phyloP scores from a whole-genome alignment of 2,888 invertebrate genomes.

The Rapana venosa region DNA sequence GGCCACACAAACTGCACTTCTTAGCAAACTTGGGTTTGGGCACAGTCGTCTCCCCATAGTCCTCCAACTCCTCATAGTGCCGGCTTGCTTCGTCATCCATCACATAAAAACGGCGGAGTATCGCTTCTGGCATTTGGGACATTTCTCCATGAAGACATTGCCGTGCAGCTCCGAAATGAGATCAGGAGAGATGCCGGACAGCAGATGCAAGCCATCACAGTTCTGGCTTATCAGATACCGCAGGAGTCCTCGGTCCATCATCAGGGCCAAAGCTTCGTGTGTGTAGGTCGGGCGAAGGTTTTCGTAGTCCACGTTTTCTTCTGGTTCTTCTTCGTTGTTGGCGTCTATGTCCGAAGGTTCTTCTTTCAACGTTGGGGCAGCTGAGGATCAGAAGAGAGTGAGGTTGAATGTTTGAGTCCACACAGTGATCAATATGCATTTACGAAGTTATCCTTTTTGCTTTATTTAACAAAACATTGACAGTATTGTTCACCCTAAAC shows the following conservation, averaged over 20 bases:
- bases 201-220: conserved; percentile 71
- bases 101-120: conserved; percentile 66
- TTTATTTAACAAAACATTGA: too few species aligned
- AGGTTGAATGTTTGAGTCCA: background rate
- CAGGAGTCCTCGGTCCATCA: conserved; percentile 60
- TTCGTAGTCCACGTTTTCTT: conserved; percentile 69
- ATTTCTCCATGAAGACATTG: conserved; percentile 71
- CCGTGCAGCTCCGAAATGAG: conserved; percentile 73
- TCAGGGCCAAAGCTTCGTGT: conserved; percentile 67
- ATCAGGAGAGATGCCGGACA: conserved; percentile 64
- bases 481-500: too few species aligned
- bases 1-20: conserved; percentile 66
- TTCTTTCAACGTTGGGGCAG: background rate
- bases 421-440: background rate
- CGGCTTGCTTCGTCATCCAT: conserved; percentile 68
- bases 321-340: conserved; percentile 43
- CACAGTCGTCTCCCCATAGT: conserved; percentile 61
- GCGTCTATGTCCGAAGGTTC: background rate
- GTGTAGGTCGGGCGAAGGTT: conserved; percentile 71
- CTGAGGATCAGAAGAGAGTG: background rate
- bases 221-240: conserved; percentile 73
- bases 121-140: conserved; percentile 64
- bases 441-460: background rate
- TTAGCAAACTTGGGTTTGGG: conserved; percentile 63
- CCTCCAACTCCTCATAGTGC: conserved; percentile 71